Base-by-base conservation (phyloP, 2,888 invertebrate genomes). In the Cheilosia grossa region DNA sequence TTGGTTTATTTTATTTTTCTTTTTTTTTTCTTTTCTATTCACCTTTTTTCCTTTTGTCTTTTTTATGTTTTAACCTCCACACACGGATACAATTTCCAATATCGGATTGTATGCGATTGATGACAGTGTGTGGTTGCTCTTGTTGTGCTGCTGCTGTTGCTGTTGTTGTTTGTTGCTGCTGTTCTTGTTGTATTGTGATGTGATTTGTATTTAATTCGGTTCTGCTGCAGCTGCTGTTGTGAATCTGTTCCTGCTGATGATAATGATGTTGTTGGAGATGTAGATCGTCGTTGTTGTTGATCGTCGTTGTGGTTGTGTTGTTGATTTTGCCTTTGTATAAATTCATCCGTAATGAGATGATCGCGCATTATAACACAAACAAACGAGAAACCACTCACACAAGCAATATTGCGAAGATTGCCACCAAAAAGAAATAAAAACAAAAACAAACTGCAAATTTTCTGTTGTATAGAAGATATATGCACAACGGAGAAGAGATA, bases 21-120 rank as follows among this genome's bases (percentile, higher is more conserved):
- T 73, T 54, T 24, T 21, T 53, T 42, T 3, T 47, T 73, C 5
- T 51, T 47, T 44, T 63, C n/a, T 86, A 82, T 86, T 86, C 86
- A 86, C 86, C 86, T 86, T 82, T 86, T 82, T 86, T 86, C 86
- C 86, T 56, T 86, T 86, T 86, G 73, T 86, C 82, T 86, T 86
- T 86, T 78, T 86, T 86, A 86, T 86, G 81, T 82, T 86, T 86
- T 80, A 86, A 21, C 72, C 86, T 64, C 86, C 86, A 86, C 86
- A 86, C 86, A 86, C 86, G 82, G 70, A 86, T 86, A 73, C 86
- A 86, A 78, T 86, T 86, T 73, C 86, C 86, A 86, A 86, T 86
- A 73, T 86, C 86, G 82, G 77, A 33, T 78, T 86, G 86, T 78
- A 86, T 86, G 42, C 86, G 77, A 73, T 86, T 77, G 86, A 86